A percentile compares a stretch with the other conserved stretches of the same genome.
Conservation (phyloP, 2,888 invertebrate genomes). For the Ellobium chinense region DNA sequence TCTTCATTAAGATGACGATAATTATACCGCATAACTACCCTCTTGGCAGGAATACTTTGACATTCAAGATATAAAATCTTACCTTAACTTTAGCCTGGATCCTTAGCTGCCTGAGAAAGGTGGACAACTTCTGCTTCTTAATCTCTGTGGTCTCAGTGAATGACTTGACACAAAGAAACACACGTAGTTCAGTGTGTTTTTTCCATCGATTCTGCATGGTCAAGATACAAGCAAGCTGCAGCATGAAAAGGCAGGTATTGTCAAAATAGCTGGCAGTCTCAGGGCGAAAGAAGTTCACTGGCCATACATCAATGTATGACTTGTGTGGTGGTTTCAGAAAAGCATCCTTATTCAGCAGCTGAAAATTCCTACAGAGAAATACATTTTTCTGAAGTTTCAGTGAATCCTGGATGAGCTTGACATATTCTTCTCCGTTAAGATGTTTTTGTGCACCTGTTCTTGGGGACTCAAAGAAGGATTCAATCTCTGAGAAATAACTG, state of each 20-base stretch:
- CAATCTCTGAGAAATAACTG: conserved; percentile 52
- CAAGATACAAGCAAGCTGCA: conserved; percentile 97
- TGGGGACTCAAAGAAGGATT: conserved; percentile 60
- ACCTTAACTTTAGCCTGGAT: conserved; percentile 88
- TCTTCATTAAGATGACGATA: too few relatives aligned
- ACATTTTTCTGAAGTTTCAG: conserved; percentile 96
- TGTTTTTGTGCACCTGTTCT: conserved; percentile 55
- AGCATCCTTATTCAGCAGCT: conserved; percentile 88
- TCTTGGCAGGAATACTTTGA: too few relatives aligned
- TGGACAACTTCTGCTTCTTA: conserved; percentile 79
- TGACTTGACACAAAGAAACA: conserved; percentile 86
- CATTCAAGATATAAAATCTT: too few relatives aligned
- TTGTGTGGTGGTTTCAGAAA: conserved; percentile 84
- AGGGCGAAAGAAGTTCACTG: conserved; percentile 93
- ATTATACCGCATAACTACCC: too few relatives aligned
- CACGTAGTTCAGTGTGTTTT: conserved; percentile 87
- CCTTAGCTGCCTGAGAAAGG: conserved; percentile 88
- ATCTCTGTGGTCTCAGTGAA: conserved; percentile 63
- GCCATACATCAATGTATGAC: conserved; percentile 97
- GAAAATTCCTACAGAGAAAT: conserved; percentile 95
- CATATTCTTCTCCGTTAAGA: conserved; percentile 84
- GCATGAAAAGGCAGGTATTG: conserved; percentile 94
- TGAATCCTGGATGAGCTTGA: conserved; percentile 91
- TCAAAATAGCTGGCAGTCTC: conserved; percentile 89
- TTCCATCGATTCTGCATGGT: conserved; percentile 87